phyloP scores from a whole-genome alignment of 2,797 vertebrate species.

The Chelidonichthys spinosus region DNA sequence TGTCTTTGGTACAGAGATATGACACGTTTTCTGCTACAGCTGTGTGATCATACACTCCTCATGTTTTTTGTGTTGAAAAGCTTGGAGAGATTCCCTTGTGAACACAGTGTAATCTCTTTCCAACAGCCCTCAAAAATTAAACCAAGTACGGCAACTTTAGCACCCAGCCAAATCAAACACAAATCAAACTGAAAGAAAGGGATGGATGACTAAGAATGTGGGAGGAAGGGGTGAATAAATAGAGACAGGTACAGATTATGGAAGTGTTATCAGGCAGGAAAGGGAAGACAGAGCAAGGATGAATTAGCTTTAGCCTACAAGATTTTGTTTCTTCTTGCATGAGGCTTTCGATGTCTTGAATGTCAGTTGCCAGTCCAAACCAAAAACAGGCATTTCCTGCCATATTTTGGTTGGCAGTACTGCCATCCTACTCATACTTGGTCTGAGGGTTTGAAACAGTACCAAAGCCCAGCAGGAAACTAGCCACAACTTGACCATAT shows the following conservation, averaged over 20 bases:
- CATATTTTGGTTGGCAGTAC: conserved; percentile 9
- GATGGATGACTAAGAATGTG: conserved; percentile 51
- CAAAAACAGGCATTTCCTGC: conserved; percentile 35
- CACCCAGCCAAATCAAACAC: conserved; percentile 49
- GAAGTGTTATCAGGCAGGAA: conserved; percentile 1
- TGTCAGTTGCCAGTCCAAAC: conserved; percentile 19
- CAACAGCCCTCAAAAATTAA: conserved; percentile 59
- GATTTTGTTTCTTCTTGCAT: conserved; percentile 27
- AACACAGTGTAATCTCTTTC: conserved; percentile 52
- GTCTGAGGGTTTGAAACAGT: conserved; percentile 35
- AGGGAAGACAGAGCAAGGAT: conserved; percentile 14
- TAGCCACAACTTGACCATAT: conserved; percentile 35
- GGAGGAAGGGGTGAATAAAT: conserved; percentile 32
- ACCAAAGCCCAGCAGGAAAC: conserved; percentile 36
- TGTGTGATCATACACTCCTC: conserved; percentile 7
- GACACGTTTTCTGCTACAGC: neutral
- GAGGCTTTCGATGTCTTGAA: neutral
- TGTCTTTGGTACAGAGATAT: conserved; percentile 8
- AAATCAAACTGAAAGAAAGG: conserved; percentile 39
- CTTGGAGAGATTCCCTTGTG: conserved; percentile 15
- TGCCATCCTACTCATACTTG: conserved; percentile 10
- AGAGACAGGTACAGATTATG: conserved; percentile 35
- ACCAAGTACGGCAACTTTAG: conserved; percentile 33
- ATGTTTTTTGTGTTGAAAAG: conserved; percentile 1
- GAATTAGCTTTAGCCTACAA: conserved; percentile 23